These are phyloP conservation scores for Rhizoglyphus robini DNA, from an alignment of 1,140 invertebrate genomes.

Conservation along the genomic window DNA sequence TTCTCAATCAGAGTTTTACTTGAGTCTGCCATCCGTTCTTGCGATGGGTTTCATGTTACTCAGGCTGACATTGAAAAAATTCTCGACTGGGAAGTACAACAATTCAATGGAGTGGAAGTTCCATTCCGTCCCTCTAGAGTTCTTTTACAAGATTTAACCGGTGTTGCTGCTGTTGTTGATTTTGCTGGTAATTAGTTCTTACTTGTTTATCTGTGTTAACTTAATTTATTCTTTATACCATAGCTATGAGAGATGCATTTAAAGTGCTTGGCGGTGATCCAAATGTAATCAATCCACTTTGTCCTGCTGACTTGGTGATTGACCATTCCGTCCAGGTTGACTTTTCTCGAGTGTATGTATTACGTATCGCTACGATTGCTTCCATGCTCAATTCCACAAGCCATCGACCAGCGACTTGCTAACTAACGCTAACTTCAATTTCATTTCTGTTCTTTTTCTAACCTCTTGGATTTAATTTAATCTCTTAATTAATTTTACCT, in stretches of 20 bases:
- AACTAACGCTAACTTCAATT: not conserved
- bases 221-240: conserved; percentile 10
- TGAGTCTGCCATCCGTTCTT: conserved; percentile 88
- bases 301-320: conserved; percentile 92
- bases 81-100: conserved; percentile 71
- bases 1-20: conserved; percentile 83
- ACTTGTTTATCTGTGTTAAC: not conserved
- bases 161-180: conserved; percentile 95
- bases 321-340: conserved; percentile 98
- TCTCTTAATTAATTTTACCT: not conserved
- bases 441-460: not conserved
- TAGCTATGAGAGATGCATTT: conserved; percentile 93
- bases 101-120: conserved; percentile 67
- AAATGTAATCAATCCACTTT: conserved; percentile 88
- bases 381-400: not conserved
- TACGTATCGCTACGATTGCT: not conserved
- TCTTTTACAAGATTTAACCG: conserved; percentile 58
- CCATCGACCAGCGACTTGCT: not conserved
- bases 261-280: conserved; percentile 70
- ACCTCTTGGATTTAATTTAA: not conserved
- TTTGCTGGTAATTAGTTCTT: conserved; percentile 52
- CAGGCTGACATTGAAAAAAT: conserved; percentile 77
- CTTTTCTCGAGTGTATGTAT: conserved; percentile 63
- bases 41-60: conserved; percentile 78
- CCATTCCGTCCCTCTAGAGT: conserved; percentile 90